A percentile compares a stretch with the other conserved stretches of the same genome.
phyloP scores from a whole-genome alignment of 2,797 vertebrate genomes.

The Propithecus deckenii region DNA sequence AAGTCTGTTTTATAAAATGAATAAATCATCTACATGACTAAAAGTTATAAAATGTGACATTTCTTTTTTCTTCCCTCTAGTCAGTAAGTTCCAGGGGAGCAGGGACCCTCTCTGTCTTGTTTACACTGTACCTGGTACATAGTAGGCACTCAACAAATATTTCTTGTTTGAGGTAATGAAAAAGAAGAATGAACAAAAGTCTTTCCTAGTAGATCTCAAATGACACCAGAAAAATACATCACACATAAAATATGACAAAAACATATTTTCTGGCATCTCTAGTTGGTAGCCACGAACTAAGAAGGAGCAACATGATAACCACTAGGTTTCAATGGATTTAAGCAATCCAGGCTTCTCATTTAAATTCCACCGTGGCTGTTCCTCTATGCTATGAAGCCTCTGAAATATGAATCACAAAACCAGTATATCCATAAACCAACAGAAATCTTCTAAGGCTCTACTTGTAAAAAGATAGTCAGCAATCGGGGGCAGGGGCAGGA shows the following conservation, averaged over 20 bases:
- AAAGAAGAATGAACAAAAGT: constrained; percentile 4
- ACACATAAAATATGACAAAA: background rate
- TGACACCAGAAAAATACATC: background rate
- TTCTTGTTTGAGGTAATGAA: background rate
- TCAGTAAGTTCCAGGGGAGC: background rate
- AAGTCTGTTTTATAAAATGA: constrained; percentile 70
- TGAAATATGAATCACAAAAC: background rate
- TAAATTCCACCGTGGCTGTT: background rate
- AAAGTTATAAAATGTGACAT: constrained; percentile 28
- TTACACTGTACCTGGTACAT: background rate
- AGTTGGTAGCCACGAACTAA: background rate
- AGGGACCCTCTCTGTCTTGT: background rate
- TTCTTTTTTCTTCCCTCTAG: background rate
- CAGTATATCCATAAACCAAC: background rate
- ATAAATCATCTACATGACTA: constrained; percentile 58
- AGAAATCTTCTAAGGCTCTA: constrained; percentile 29
- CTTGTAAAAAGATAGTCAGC: constrained; percentile 7
- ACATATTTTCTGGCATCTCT: background rate
- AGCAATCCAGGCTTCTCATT: background rate
- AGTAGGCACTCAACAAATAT: background rate
- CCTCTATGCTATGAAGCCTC: background rate
- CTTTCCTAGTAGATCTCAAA: background rate
- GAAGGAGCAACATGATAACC: background rate
- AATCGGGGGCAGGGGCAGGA: background rate
- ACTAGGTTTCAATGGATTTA: background rate